phyloP scores from a whole-genome alignment of 1,140 invertebrate species.

The Apis florea region DNA sequence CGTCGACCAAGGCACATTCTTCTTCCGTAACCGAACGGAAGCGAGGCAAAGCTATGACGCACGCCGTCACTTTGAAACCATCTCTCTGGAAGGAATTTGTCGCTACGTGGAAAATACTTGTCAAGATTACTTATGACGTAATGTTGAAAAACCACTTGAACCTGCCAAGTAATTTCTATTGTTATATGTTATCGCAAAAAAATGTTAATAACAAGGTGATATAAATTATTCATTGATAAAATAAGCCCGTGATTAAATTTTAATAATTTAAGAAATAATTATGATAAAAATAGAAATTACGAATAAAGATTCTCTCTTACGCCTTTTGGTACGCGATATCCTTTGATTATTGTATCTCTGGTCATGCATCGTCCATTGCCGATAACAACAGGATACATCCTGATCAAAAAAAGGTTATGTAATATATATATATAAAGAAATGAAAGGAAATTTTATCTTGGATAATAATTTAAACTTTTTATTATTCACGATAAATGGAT shows the following conservation, averaged over 20 bases:
- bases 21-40: conserved; percentile 91
- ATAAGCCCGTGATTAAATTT: not conserved
- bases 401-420: conserved; percentile 72
- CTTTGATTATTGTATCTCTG: conserved; percentile 88
- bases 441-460: too few species aligned
- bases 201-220: not conserved
- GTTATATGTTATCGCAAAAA: not conserved
- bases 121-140: conserved; percentile 89
- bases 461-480: too few species aligned
- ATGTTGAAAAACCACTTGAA: conserved; percentile 90
- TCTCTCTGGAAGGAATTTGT: conserved; percentile 87
- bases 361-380: conserved; percentile 91
- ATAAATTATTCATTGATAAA: not conserved
- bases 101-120: conserved; percentile 85
- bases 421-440: not conserved
- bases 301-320: conserved; percentile 80
- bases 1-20: conserved; percentile 90
- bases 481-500: not conserved
- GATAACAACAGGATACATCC: conserved; percentile 93
- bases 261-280: not conserved
- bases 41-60: conserved; percentile 86
- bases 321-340: conserved; percentile 93
- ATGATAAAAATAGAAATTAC: not conserved
- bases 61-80: conserved; percentile 83
- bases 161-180: conserved; percentile 79